phyloP scores from a whole-genome alignment of 2,888 invertebrate genomes.

The Drosophila eohydei region DNA sequence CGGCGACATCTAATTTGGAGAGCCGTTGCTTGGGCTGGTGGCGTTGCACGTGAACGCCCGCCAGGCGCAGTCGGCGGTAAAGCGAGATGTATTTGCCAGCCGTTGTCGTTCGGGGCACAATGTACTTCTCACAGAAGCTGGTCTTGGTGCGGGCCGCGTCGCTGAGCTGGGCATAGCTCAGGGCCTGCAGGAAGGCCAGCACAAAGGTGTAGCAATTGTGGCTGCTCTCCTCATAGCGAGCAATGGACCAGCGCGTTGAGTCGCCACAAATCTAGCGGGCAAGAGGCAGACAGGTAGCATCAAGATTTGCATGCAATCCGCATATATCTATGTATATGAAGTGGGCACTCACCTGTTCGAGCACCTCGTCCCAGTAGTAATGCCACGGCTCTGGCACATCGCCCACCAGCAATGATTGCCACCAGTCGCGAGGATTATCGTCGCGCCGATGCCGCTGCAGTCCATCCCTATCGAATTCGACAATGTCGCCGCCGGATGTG shows the following conservation, averaged over 20 bases:
- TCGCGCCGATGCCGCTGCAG: constrained; percentile 85
- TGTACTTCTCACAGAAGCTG: constrained; percentile 91
- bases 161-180: constrained; percentile 90
- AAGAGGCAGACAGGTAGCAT: constrained; percentile 13
- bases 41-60: constrained; percentile 86
- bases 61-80: constrained; percentile 89
- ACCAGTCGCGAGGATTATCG: constrained; percentile 86
- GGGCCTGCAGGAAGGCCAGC: constrained; percentile 90
- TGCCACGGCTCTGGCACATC: constrained; percentile 88
- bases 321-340: neutral
- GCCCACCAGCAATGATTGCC: constrained; percentile 89
- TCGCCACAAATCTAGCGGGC: constrained; percentile 80
- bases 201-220: constrained; percentile 96
- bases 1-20: constrained; percentile 32
- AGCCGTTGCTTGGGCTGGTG: constrained; percentile 59
- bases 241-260: constrained; percentile 87
- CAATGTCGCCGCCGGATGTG: constrained; percentile 91
- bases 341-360: constrained; percentile 86
- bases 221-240: constrained; percentile 90
- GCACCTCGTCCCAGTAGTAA: constrained; percentile 89
- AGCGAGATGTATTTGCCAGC: constrained; percentile 94
- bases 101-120: constrained; percentile 92
- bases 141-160: constrained; percentile 88
- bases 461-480: constrained; percentile 94
- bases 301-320: constrained; percentile 49